phyloP scores from a whole-genome alignment of 2,797 vertebrate genomes.

The Acestrorhynchus altus region DNA sequence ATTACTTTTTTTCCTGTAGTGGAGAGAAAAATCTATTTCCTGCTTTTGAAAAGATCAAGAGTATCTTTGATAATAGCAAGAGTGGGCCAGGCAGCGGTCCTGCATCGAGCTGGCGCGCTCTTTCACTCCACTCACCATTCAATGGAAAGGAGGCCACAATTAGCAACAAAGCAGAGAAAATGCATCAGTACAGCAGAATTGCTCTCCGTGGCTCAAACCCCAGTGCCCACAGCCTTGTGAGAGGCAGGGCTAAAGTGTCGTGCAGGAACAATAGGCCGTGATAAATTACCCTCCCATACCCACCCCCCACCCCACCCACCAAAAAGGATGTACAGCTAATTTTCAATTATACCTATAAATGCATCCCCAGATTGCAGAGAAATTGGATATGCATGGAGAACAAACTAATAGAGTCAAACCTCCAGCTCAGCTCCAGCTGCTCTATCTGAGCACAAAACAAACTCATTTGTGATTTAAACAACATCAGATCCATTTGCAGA shows the following conservation, averaged over 20 bases:
- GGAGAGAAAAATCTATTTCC: constrained; percentile 98
- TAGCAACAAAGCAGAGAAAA: constrained; percentile 91
- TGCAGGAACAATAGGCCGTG: constrained; percentile 93
- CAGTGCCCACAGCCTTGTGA: constrained; percentile 94
- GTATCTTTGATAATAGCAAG: constrained; percentile 99
- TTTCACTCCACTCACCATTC: constrained; percentile 98
- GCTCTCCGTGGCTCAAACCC: constrained; percentile 88
- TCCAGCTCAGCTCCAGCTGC: constrained; percentile 43
- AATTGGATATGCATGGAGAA: constrained; percentile 91
- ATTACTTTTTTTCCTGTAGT: constrained; percentile 92
- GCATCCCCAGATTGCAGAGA: constrained; percentile 93
- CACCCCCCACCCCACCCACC: constrained; percentile 56
- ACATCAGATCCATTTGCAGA: constrained; percentile 28
- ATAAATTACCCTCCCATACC: constrained; percentile 91
- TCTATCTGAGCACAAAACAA: constrained; percentile 47
- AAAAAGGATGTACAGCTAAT: constrained; percentile 95
- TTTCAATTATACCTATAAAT: constrained; percentile 99
- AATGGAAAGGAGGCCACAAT: constrained; percentile 99
- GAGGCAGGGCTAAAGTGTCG: constrained; percentile 96
- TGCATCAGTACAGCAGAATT: constrained; percentile 89
- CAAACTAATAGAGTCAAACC: constrained; percentile 75
- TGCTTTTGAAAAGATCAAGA: constrained; percentile 99
- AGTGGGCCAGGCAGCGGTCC: constrained; percentile 92
- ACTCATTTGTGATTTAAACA: constrained; percentile 38
- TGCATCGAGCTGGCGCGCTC: constrained; percentile 97